Base-by-base conservation (phyloP, 1,140 invertebrate species). In the Sarcophaga bullata region DNA sequence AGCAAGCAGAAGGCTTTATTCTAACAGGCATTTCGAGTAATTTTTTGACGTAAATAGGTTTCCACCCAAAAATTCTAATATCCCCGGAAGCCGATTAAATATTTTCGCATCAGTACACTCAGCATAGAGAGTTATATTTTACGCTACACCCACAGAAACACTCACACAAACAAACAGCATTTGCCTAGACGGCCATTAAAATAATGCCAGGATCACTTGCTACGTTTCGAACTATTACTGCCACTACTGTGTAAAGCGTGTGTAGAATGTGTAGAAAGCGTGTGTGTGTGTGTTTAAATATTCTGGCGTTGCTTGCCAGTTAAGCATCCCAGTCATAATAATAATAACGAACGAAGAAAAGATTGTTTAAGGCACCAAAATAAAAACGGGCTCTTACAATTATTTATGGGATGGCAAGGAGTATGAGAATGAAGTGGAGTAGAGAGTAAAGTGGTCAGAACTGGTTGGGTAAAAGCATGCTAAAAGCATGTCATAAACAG, bases 51-150 rank as follows among this genome's bases (percentile, higher is more conserved):
- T 25, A 68, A 68, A 68, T 68, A 68, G 62, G 62, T 68, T 68
- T 68, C 62, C 62, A 68, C 62, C 62, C 62, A 68, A 68, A 68
- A 68, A 68, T 68, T 68, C 62, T 68, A 68, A 68, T 68, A 68
- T 68, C 62, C 62, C 62, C 62, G 62, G 62, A 68, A 68, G 62
- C 62, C 62, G 62, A 68, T 68, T 68, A 68, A 68, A 68, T 68
- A 68, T 68, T 68, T 68, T 19, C 62, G 19, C 62, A 68, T 68
- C 62, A 68, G 62, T 68, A 68, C 62, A 68, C 19, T n/a, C n/a
- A 68, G 19, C 62, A 68, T 19, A 19, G 62, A 25, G 62, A 25
- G 17, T 68, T 17, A 15, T 68, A 68, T 58, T 58, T n/a, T 58
- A 58, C 11, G 7, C 54, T n/a, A 13, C 6, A n/a, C 13, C 54